Base-by-base conservation (phyloP, 2,113 vertebrate species). In the Syrrhaptes paradoxus region DNA sequence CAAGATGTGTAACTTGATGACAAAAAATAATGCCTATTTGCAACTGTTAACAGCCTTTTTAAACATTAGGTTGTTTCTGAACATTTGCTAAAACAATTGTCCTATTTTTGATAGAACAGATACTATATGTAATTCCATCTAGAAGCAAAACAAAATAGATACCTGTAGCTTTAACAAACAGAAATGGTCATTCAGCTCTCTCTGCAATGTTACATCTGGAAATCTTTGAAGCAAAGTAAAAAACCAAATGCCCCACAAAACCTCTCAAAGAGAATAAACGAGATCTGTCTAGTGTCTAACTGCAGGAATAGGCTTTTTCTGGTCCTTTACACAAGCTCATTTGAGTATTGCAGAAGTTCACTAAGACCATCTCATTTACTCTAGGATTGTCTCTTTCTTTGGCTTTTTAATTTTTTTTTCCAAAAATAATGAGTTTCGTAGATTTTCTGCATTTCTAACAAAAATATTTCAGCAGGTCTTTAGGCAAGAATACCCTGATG, bases 1-100 rank as follows among this genome's bases (percentile, higher is more conserved):
- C 45, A 93, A 88, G 54, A 86, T 52, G 14, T 62, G 67, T 61
- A 93, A 82, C 45, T 36, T 57, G 58, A 92, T 92, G 75, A 91
- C 67, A 95, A 72, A 95, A 92, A 65, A 95, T 83, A 90, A 65
- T 68, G 46, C 7, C 18, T 68, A 38, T 86, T 88, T 96, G 46
- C 46, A 92, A 70, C 46, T 80, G 45, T 86, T 87, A 92, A 88
- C 72, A 90, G 87, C 49, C 29, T 73, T 96, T 96, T 95, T 66
- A 92, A 92, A 65, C 59, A 80, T 86, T 83, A 94, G 5, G 6
- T 45, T 79, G 16, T 70, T 94, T 57, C 67, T 90, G 68, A 49
- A 19, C 46, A 70, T 93, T 94, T 94, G 92, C 67, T 90, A 73
- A 93, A 90, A 80, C 41, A 65, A 83, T 90, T 86, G 36, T 79